These are phyloP conservation scores for Euthynnus affinis DNA, from an alignment of 2,797 vertebrate genomes.

Conservation along the genomic window DNA sequence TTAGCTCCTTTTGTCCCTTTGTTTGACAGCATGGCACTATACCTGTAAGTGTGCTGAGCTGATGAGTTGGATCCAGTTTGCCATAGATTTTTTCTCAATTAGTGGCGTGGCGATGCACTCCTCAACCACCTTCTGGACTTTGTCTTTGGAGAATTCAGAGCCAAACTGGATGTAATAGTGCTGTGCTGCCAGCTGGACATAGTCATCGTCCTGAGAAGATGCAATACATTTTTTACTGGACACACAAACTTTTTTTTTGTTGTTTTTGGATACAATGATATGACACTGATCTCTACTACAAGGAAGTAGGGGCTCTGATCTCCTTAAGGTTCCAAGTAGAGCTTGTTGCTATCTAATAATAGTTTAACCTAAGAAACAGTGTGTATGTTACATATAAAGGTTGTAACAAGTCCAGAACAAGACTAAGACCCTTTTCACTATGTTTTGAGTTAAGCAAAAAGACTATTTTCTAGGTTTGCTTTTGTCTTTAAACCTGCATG, in stretches of 20 bases:
- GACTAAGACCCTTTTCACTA: too few species aligned
- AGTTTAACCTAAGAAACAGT: too few species aligned
- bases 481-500: background rate
- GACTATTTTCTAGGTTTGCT: background rate
- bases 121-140: conserved; percentile 84
- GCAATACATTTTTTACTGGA: conserved; percentile 4
- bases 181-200: conserved; percentile 89
- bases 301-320: background rate
- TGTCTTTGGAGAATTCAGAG: conserved; percentile 68
- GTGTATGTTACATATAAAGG: background rate
- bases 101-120: conserved; percentile 88
- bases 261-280: background rate
- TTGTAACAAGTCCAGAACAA: background rate
- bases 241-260: background rate
- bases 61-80: conserved; percentile 89
- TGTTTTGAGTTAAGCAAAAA: too few species aligned
- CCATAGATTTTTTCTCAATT: conserved; percentile 89
- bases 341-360: background rate
- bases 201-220: conserved; percentile 89
- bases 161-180: conserved; percentile 91
- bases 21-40: conserved; percentile 42
- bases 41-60: conserved; percentile 86
- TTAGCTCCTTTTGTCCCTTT: background rate
- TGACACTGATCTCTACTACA: background rate
- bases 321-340: background rate